Conservation (phyloP, 2,797 vertebrate species). For the Microctenopoma stevenorrisi region DNA sequence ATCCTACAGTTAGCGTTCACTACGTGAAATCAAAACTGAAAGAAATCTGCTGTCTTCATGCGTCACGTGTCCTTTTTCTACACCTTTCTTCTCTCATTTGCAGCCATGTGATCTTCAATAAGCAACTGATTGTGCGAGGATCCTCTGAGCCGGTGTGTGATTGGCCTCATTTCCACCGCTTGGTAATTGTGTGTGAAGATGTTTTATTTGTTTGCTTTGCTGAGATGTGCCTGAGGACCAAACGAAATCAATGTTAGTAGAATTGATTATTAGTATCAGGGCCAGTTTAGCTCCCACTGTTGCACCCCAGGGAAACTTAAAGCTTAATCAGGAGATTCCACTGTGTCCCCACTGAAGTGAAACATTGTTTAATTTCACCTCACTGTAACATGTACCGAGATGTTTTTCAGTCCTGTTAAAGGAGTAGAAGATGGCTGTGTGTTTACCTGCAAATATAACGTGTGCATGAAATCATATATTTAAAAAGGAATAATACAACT, state of each 20-base stretch:
- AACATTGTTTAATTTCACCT: constrained; percentile 38
- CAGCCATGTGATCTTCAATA: no score
- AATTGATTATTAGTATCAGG: constrained; percentile 24
- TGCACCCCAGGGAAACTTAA: background rate
- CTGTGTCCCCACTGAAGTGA: constrained; percentile 10
- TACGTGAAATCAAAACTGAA: no score
- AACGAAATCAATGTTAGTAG: constrained; percentile 7
- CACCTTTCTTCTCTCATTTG: no score
- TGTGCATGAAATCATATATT: constrained; percentile 7
- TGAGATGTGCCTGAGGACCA: constrained; percentile 14
- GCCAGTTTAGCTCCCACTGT: constrained; percentile 2
- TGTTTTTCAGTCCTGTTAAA: background rate
- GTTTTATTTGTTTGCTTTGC: constrained; percentile 25
- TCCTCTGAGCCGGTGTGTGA: background rate
- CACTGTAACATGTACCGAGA: background rate
- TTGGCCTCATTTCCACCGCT: constrained; percentile 3
- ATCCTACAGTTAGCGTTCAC: no score
- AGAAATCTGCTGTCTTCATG: no score
- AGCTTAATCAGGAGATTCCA: background rate
- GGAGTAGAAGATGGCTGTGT: background rate
- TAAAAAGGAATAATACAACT: no score
- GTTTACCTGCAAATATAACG: background rate
- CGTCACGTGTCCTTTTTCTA: no score
- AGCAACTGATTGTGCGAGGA: background rate
- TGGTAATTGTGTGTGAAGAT: constrained; percentile 12